Percentiles rank a stretch among this genome's conserved stretches.
Evolutionary conservation across 2,113 vertebrate species (phyloP).

Genomic region (Gobiocypris rarus): DNA sequence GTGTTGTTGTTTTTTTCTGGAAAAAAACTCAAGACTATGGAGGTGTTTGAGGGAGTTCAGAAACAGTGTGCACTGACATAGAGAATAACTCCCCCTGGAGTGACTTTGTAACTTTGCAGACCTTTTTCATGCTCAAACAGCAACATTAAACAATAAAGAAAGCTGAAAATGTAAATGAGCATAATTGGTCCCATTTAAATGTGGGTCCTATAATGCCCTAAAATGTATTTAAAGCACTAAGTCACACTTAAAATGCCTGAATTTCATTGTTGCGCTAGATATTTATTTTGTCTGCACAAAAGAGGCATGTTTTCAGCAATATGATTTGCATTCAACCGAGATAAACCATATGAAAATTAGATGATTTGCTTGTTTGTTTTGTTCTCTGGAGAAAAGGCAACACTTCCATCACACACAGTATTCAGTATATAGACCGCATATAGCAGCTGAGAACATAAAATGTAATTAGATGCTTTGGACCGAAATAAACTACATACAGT

Average conservation of each 20-base stretch:
- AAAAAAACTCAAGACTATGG: too few relatives aligned
- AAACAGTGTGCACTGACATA: too few relatives aligned
- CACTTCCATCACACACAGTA: not conserved
- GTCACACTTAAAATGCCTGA: too few relatives aligned
- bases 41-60: too few relatives aligned
- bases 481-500: not conserved
- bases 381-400: not conserved
- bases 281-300: not conserved
- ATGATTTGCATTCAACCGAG: not conserved
- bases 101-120: too few relatives aligned
- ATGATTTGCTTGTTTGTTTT: slow-evolving; percentile 9
- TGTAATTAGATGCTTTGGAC: not conserved
- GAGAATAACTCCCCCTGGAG: too few relatives aligned
- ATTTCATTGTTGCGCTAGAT: not conserved
- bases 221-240: not conserved
- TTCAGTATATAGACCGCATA: not conserved
- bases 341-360: not conserved
- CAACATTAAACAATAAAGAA: too few relatives aligned
- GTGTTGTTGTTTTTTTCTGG: too few relatives aligned
- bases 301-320: not conserved
- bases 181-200: too few relatives aligned
- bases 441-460: not conserved
- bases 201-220: not conserved
- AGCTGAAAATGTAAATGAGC: too few relatives aligned
- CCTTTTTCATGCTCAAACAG: too few relatives aligned